These are phyloP conservation scores for Crocidura indochinensis DNA, from an alignment of 2,797 vertebrate species.

Conservation along the genomic window DNA sequence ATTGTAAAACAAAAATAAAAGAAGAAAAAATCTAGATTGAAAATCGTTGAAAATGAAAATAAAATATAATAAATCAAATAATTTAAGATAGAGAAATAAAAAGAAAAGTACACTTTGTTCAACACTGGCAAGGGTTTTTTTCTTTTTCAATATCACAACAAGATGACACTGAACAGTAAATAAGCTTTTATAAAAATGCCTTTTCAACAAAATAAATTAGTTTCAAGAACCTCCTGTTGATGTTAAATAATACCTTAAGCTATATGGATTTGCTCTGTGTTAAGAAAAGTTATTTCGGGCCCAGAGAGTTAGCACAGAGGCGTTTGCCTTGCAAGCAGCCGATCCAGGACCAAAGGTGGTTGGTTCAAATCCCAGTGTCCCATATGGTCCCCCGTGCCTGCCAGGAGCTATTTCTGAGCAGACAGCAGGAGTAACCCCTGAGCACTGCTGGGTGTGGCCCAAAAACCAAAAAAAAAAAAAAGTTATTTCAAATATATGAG, in stretches of 20 bases:
- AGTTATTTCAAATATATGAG: background rate
- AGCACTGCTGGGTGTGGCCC: too few relatives aligned
- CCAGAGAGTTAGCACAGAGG: too few relatives aligned
- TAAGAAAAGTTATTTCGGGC: background rate
- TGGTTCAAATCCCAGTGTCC: too few relatives aligned
- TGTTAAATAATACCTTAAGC: background rate
- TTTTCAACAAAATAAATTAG: background rate
- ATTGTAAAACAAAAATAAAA: slow-evolving; percentile 26
- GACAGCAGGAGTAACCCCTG: too few relatives aligned
- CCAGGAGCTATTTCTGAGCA: too few relatives aligned
- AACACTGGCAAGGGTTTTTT: background rate
- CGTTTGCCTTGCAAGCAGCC: too few relatives aligned
- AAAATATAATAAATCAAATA: slow-evolving; percentile 50
- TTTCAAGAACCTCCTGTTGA: background rate
- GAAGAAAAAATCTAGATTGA: slow-evolving; percentile 6
- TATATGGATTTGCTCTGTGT: background rate
- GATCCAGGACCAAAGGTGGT: too few relatives aligned
- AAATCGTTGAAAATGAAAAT: slow-evolving; percentile 48
- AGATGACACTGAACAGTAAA: background rate
- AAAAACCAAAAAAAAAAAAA: background rate
- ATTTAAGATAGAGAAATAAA: slow-evolving; percentile 10
- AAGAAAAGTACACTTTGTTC: background rate
- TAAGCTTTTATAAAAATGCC: background rate
- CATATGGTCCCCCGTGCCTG: too few relatives aligned
- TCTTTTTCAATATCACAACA: background rate